Conservation (phyloP, 2,888 invertebrate species). For the Stratiomys singularior region DNA sequence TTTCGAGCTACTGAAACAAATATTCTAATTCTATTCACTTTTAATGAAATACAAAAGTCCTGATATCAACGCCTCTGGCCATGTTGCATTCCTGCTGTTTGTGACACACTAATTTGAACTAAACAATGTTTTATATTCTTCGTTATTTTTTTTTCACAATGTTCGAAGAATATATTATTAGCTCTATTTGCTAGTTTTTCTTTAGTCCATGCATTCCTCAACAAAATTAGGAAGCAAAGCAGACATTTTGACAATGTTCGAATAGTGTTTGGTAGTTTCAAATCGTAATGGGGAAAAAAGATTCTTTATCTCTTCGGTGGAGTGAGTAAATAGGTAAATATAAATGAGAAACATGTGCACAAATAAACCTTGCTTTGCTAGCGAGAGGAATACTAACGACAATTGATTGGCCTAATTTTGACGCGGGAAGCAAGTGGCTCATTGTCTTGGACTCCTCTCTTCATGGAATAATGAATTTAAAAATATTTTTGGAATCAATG, state of each 20-base stretch:
- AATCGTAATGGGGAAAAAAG: not conserved
- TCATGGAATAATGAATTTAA: too few relatives aligned
- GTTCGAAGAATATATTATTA: not conserved
- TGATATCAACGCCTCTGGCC: constrained; percentile 27
- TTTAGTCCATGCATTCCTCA: constrained; percentile 3
- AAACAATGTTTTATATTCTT: constrained; percentile 19
- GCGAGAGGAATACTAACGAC: too few relatives aligned
- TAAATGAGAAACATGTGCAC: constrained; percentile 18
- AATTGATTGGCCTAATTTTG: too few relatives aligned
- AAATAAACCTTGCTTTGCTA: too few relatives aligned
- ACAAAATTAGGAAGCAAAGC: constrained; percentile 19
- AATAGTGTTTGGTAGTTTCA: not conserved
- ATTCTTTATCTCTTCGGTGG: too few relatives aligned
- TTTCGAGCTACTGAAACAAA: constrained; percentile 24
- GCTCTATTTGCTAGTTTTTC: too few relatives aligned
- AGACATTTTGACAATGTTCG: constrained; percentile 22
- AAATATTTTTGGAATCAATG: too few relatives aligned
- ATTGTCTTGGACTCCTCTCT: too few relatives aligned
- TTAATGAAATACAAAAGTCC: not conserved
- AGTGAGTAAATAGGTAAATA: constrained; percentile 1
- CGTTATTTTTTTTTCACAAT: not conserved
- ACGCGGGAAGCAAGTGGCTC: too few relatives aligned
- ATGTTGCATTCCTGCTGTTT: constrained; percentile 32
- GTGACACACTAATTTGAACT: constrained; percentile 27
- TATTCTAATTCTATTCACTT: constrained; percentile 4